Conservation (phyloP, 2,797 vertebrate genomes). For the Propithecus deckenii region DNA sequence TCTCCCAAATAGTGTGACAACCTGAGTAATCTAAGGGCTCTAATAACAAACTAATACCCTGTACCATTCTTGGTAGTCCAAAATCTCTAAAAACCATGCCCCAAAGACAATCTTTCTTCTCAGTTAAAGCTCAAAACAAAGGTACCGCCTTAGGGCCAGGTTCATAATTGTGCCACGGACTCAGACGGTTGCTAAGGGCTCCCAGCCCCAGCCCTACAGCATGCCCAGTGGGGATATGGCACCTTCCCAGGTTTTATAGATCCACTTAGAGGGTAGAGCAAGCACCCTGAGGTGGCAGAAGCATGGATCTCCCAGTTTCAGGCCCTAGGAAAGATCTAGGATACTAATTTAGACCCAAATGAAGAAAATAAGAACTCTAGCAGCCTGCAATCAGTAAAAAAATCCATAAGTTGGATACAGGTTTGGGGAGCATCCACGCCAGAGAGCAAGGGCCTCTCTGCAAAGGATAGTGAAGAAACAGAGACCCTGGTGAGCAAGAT, state of each 20-base stretch:
- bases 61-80: neutral
- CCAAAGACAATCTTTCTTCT: neutral
- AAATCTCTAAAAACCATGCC: neutral
- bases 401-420: neutral
- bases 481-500: neutral
- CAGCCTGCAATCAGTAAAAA: neutral
- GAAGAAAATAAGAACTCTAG: neutral
- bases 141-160: neutral
- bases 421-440: neutral
- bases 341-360: neutral
- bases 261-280: neutral
- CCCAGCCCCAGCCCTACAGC: neutral
- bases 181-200: neutral
- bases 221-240: neutral
- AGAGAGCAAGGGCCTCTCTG: neutral
- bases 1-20: neutral
- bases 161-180: rapidly evolving
- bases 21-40: neutral
- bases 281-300: neutral
- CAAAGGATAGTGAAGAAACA: neutral
- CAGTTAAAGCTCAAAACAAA: neutral
- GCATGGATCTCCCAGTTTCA: neutral
- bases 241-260: neutral
- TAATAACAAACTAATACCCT: neutral
- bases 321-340: neutral